phyloP scores from a whole-genome alignment of 2,888 invertebrate genomes.

The Synanthedon myopaeformis region DNA sequence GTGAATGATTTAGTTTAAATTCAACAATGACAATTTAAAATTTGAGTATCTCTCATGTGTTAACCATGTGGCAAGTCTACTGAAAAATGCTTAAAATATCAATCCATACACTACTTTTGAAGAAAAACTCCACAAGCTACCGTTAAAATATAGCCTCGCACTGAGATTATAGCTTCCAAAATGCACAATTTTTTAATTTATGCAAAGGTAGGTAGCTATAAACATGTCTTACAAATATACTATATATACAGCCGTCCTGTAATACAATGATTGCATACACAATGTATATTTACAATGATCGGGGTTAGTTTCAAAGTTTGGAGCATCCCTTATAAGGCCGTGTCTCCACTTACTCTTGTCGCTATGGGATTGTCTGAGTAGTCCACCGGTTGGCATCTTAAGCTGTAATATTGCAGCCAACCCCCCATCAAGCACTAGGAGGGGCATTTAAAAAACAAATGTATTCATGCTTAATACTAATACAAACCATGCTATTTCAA shows the following conservation, averaged over 20 bases:
- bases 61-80: too few relatives aligned
- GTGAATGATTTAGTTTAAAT: too few relatives aligned
- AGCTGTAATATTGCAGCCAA: slow-evolving; percentile 91
- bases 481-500: too few relatives aligned
- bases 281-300: slow-evolving; percentile 55
- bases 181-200: too few relatives aligned
- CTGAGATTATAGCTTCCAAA: too few relatives aligned
- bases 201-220: too few relatives aligned
- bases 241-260: background rate
- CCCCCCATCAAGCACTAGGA: slow-evolving; percentile 86
- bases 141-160: too few relatives aligned
- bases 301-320: slow-evolving; percentile 36
- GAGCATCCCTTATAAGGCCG: slow-evolving; percentile 8
- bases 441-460: slow-evolving; percentile 42
- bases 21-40: too few relatives aligned
- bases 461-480: slow-evolving; percentile 17
- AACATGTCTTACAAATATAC: background rate
- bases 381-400: slow-evolving; percentile 92
- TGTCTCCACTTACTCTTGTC: slow-evolving; percentile 79
- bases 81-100: too few relatives aligned
- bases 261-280: background rate
- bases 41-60: too few relatives aligned
- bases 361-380: slow-evolving; percentile 84
- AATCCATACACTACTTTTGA: too few relatives aligned
- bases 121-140: too few relatives aligned